Evolutionary conservation across 1,140 invertebrate species (phyloP), one percentile per base, ranked within the genome.

Genomic region (Orchesella cincta): DNA sequence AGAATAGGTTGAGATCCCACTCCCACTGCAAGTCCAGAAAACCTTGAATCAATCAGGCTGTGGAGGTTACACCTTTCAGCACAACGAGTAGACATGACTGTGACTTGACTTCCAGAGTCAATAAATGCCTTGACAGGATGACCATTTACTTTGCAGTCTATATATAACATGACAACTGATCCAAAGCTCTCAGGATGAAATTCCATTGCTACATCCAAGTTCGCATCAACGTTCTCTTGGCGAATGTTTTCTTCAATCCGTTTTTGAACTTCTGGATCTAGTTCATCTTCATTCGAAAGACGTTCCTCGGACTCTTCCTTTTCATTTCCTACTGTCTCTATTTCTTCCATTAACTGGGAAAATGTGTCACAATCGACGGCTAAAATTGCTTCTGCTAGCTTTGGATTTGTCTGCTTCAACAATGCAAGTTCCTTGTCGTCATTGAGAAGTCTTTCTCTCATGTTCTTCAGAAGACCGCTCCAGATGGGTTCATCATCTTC

Each of bases 171-270:
- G 18, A 94, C 91, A 62, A 99, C 97, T n/a, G 95, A 96, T 67
- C 96, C 97, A 87, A 98, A 99, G 26, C 94, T 97, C 86, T 99
- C 97, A 0, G 97, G 97, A 87, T 97, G 96, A 84, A 95, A 96
- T 84, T 99, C 97, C 90, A 99, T 98, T 0, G 97, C 97, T 0
- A 95, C 95, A 84, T 98, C 95, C 97, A 98, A 98, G 85, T 98
- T 98, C 0, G 94, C 94, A 87, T 98, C 95, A 77, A 98, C 96
- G 86, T 98, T 98, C 84, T 97, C 95, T 83, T 96, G 93, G 81
- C 92, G 89, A 76, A 98, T 98, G 88, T 98, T 95, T 84, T 97
- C 96, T 20, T 95, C 96, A 83, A 99, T 99, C 75, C 97, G 88
- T 81, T 91, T 88, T 85, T 99, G 97, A 0, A 95, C 94, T 86